Evolutionary conservation across 37 sponge, comb jelly and placozoan species (phyloP).

Genomic region (Lycopodina hypogea): DNA sequence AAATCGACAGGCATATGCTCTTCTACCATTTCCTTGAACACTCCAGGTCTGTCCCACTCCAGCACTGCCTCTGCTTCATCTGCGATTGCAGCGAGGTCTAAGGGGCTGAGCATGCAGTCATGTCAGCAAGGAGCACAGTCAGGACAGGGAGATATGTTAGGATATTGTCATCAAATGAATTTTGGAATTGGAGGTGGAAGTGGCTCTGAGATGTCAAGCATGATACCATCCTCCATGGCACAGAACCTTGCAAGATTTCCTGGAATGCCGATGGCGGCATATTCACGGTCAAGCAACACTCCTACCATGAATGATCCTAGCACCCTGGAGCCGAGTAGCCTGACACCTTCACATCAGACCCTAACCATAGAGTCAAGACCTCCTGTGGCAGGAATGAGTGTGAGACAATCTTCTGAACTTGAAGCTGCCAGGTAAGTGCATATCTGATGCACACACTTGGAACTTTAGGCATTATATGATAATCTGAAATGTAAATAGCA

Average conservation of each 20-base stretch:
- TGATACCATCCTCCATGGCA: neutral
- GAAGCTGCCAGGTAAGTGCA: slow-evolving; percentile 12
- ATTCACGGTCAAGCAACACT: neutral
- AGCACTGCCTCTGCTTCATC: neutral
- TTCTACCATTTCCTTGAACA: neutral
- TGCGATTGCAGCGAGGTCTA: neutral
- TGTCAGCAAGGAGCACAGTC: neutral
- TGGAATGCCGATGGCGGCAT: neutral
- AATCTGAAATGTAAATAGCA: too few relatives aligned
- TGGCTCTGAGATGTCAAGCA: neutral
- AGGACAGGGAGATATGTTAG: neutral
- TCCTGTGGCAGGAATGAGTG: neutral
- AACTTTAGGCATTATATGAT: too few relatives aligned
- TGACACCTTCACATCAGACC: neutral
- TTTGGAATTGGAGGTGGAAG: neutral
- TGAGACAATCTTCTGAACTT: neutral
- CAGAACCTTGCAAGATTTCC: neutral
- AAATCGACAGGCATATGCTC: neutral
- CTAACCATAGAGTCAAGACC: neutral
- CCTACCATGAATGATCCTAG: neutral
- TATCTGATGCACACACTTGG: too few relatives aligned
- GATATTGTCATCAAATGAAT: neutral
- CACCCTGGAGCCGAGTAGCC: neutral
- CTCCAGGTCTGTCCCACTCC: neutral
- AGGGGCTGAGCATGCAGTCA: neutral